Conservation (phyloP, 2,888 invertebrate species). For the Ditula angustiorana region DNA sequence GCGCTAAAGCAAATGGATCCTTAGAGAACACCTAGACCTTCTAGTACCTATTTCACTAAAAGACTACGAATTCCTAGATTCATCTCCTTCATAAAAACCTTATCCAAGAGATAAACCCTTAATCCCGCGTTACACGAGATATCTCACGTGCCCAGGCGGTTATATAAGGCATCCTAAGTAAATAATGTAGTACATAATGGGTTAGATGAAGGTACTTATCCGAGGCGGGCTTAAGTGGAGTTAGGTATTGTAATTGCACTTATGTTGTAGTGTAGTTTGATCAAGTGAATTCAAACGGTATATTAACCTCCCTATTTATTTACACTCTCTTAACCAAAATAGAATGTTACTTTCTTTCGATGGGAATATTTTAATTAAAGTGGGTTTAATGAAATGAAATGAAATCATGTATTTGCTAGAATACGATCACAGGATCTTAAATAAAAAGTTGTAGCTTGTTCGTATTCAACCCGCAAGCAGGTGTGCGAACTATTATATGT, state of each 20-base stretch:
- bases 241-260: conserved; percentile 10
- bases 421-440: too few relatives aligned
- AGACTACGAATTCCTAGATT: neutral
- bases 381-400: too few relatives aligned
- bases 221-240: neutral
- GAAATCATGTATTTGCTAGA: too few relatives aligned
- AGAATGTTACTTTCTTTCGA: too few relatives aligned
- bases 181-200: conserved; percentile 1
- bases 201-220: neutral
- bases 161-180: conserved; percentile 4
- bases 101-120: neutral
- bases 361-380: too few relatives aligned
- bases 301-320: too few relatives aligned
- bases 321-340: too few relatives aligned
- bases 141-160: neutral
- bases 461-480: too few relatives aligned
- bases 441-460: too few relatives aligned
- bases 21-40: neutral
- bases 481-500: too few relatives aligned
- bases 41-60: neutral
- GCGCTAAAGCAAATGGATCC: neutral
- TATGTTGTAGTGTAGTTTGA: conserved; percentile 2
- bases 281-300: too few relatives aligned
- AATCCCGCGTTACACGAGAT: neutral
- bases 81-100: neutral